Base-by-base conservation (phyloP, 92 coral and sea anemone species). In the Hydrozoanthus gracilis region DNA sequence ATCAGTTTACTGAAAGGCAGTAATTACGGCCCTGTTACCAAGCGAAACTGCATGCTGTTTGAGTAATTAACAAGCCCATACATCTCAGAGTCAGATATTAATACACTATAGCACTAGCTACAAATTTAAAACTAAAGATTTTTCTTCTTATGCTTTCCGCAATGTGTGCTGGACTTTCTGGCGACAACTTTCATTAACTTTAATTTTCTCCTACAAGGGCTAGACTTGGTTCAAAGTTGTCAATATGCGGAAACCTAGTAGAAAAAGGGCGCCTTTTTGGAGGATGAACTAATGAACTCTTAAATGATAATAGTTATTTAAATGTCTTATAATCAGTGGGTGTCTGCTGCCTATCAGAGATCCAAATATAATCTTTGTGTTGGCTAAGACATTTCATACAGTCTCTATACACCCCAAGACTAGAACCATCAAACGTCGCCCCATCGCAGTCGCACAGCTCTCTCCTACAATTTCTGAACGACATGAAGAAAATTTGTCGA, bases 31-130 rank as follows among this genome's bases (percentile, higher is more conserved):
- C 66, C 86, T 50, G 88, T 73, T 94, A 88, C 92, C 73, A 82
- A 66, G 83, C 88, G 76, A 89, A 88, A 80, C 55, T 73, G 77
- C 94, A 55, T 75, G 83, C 95, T 76, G 95, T 88, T 91, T 75
- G 91, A 86, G 90, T 84, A 82, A 84, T 44, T 27, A 58, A 49
- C 13, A 7, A 62, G 71, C 50, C 82, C 73, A 71, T 64, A 35
- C 51, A 66, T 12, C 16, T 62, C 58, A 45, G 51, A 91, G 76
- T 52, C 52, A 58, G 17, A 54, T 73, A 54, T 71, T 78, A 82
- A 44, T 64, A 70, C 76, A 76, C 60, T 58, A 4, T 60, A 74
- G 74, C 39, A 52, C 49, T 78, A 27, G 48, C 49, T n/a, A 54
- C 39, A 58, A 74, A 27, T 27, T 27, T 27, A 76, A 67, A 13